Evolutionary conservation across 2,888 invertebrate species (phyloP).

Genomic region (Lissocephala sabroskyi): DNA sequence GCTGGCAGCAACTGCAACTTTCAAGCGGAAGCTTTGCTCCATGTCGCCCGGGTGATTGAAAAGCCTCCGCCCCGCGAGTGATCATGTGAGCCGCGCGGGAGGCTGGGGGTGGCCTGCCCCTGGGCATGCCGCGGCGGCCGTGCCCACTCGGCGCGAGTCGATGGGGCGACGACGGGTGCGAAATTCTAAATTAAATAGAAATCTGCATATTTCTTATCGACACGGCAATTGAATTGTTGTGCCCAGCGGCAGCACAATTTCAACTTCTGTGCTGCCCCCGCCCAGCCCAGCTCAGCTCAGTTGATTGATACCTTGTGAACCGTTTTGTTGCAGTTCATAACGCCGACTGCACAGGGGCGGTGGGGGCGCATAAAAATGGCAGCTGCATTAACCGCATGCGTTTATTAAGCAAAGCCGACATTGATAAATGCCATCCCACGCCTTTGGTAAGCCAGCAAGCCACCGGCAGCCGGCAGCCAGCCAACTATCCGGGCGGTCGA

Average conservation of each 20-base stretch:
- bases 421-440: slow-evolving; percentile 69
- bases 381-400: slow-evolving; percentile 18
- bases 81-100: too few relatives aligned
- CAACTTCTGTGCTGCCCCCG: slow-evolving; percentile 61
- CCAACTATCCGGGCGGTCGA: slow-evolving; percentile 10
- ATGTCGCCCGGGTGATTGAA: too few relatives aligned
- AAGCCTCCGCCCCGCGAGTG: too few relatives aligned
- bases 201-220: slow-evolving; percentile 48
- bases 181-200: slow-evolving; percentile 55
- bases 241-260: slow-evolving; percentile 29
- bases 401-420: slow-evolving; percentile 40
- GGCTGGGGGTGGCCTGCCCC: too few relatives aligned
- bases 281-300: too few relatives aligned
- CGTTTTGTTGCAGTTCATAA: background rate
- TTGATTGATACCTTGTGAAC: slow-evolving; percentile 40
- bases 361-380: slow-evolving; percentile 8
- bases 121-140: too few relatives aligned
- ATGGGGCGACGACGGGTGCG: slow-evolving; percentile 41
- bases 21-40: slow-evolving; percentile 32
- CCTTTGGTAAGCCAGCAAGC: slow-evolving; percentile 38
- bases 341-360: slow-evolving; percentile 5
- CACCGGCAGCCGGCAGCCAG: slow-evolving; percentile 5
- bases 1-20: too few relatives aligned
- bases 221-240: slow-evolving; percentile 40
- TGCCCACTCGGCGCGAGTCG: too few relatives aligned